These are phyloP conservation scores for Otolemur garnettii DNA, from an alignment of 2,113 vertebrate genomes.

Conservation along the genomic window DNA sequence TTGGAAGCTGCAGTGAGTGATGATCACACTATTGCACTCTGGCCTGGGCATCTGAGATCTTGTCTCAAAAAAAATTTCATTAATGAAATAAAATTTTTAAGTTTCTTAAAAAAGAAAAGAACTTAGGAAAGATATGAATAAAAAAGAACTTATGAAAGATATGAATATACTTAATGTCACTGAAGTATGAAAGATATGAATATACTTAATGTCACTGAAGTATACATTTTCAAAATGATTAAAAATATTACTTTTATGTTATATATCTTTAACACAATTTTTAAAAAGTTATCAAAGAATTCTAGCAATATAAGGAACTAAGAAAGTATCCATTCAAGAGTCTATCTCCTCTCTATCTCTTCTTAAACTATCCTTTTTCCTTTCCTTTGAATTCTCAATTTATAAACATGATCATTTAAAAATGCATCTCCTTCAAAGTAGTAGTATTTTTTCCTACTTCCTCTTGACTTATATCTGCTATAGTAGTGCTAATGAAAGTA, in stretches of 20 bases:
- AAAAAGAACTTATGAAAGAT: neutral
- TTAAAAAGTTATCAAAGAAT: neutral
- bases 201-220: neutral
- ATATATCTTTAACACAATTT: neutral
- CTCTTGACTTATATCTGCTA: neutral
- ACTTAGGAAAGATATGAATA: neutral
- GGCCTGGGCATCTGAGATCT: no score
- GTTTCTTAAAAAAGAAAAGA: neutral
- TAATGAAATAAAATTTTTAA: neutral
- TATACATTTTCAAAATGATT: neutral
- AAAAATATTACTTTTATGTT: neutral
- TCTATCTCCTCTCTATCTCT: neutral
- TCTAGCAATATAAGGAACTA: neutral
- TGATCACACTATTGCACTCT: no score
- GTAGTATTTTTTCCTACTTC: neutral
- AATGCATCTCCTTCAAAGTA: neutral
- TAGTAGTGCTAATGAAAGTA: neutral
- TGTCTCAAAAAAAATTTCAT: no score
- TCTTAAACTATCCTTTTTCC: neutral
- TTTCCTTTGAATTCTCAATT: neutral
- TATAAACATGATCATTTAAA: slow-evolving; percentile 2
- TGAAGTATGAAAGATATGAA: neutral
- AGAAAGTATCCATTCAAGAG: neutral
- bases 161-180: neutral
- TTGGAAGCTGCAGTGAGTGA: no score